These are phyloP conservation scores for Drosophila bunnanda DNA, from an alignment of 2,888 invertebrate species.

Conservation along the genomic window DNA sequence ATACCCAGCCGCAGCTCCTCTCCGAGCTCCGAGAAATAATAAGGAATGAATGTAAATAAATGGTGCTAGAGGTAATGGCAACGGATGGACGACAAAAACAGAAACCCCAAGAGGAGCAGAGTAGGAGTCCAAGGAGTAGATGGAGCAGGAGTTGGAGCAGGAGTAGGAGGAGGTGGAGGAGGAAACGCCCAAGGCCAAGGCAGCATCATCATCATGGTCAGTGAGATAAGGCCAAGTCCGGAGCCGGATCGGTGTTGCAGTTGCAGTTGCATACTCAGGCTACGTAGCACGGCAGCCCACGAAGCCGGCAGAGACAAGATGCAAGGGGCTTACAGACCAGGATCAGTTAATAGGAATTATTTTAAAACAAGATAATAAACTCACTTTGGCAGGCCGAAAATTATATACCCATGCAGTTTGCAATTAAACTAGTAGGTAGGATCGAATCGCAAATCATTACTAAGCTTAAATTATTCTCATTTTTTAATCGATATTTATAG, in stretches of 20 bases:
- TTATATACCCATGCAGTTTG: too few relatives aligned
- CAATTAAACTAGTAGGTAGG: too few relatives aligned
- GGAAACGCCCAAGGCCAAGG: slow-evolving; percentile 64
- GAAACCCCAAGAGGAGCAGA: slow-evolving; percentile 42
- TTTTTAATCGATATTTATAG: too few relatives aligned
- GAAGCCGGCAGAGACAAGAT: background rate
- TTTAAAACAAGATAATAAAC: background rate
- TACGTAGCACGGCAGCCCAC: slow-evolving; percentile 73
- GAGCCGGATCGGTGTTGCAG: slow-evolving; percentile 29
- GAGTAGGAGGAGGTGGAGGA: background rate
- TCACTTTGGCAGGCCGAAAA: too few relatives aligned
- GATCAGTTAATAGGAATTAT: background rate
- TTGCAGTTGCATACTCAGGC: slow-evolving; percentile 24
- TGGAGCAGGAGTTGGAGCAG: slow-evolving; percentile 29
- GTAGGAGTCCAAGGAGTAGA: slow-evolving; percentile 36
- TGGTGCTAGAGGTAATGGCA: slow-evolving; percentile 57
- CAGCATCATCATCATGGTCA: slow-evolving; percentile 49
- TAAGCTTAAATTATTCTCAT: too few relatives aligned
- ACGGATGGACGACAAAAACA: slow-evolving; percentile 54
- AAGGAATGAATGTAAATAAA: slow-evolving; percentile 73
- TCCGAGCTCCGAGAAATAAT: slow-evolving; percentile 24
- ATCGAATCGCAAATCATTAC: too few relatives aligned
- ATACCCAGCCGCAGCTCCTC: slow-evolving; percentile 17
- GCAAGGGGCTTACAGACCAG: background rate
- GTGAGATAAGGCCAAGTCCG: slow-evolving; percentile 38